phyloP scores from a whole-genome alignment of 1,140 invertebrate species.

The Euwallacea similis region DNA sequence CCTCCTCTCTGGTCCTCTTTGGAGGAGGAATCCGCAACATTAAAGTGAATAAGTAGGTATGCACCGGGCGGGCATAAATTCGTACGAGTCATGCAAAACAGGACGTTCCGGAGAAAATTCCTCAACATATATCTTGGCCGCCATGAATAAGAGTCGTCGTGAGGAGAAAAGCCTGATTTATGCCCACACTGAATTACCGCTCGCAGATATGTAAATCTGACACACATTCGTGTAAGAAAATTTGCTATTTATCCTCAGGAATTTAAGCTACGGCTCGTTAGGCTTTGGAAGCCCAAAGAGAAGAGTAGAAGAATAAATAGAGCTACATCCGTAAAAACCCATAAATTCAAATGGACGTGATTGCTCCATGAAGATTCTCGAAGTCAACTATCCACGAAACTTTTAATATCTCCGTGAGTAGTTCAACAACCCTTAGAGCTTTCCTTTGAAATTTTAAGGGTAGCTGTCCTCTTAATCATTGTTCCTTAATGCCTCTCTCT shows the following conservation, averaged over 20 bases:
- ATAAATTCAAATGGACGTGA: no score
- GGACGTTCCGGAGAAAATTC: slow-evolving; percentile 24
- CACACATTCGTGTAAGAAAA: slow-evolving; percentile 14
- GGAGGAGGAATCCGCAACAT: background rate
- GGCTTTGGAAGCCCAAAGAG: no score
- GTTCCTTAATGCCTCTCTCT: background rate
- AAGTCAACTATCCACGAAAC: no score
- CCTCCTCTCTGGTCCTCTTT: background rate
- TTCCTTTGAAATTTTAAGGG: background rate
- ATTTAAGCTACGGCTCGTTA: no score
- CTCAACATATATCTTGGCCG: slow-evolving; percentile 23
- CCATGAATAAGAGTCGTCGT: slow-evolving; percentile 35
- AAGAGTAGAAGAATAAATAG: no score
- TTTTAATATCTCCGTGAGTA: no score
- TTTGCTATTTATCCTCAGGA: background rate
- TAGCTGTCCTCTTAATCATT: background rate
- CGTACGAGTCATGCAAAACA: slow-evolving; percentile 27
- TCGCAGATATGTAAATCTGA: slow-evolving; percentile 33
- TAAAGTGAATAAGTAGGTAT: slow-evolving; percentile 21
- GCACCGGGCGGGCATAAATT: slow-evolving; percentile 21
- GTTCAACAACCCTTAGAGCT: background rate
- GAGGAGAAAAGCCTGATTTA: slow-evolving; percentile 36
- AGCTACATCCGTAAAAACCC: no score
- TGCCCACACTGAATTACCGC: slow-evolving; percentile 28
- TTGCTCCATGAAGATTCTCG: no score